A percentile compares a stretch with the other conserved stretches of the same genome.
Evolutionary conservation across 2,113 vertebrate species (phyloP).

Genomic region (Motacilla alba): DNA sequence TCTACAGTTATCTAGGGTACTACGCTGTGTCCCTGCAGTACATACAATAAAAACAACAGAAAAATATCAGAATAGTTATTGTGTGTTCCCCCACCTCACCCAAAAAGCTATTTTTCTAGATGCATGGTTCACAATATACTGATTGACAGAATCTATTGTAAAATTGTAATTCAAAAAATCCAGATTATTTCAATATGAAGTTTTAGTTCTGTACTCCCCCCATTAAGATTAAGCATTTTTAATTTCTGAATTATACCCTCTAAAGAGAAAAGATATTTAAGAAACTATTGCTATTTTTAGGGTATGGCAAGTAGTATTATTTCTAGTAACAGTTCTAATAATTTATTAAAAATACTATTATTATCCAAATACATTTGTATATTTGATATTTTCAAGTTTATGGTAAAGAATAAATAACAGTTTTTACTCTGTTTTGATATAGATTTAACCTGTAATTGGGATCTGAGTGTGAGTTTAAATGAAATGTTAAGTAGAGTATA

Average conservation of each 20-base stretch:
- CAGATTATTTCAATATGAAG: background rate
- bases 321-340: background rate
- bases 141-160: background rate
- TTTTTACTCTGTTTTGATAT: background rate
- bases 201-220: background rate
- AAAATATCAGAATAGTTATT: background rate
- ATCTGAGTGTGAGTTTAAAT: background rate
- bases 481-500: background rate
- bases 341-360: background rate
- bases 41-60: background rate
- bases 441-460: background rate
- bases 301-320: background rate
- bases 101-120: background rate
- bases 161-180: background rate
- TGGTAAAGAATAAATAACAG: background rate
- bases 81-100: background rate
- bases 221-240: background rate
- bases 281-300: background rate
- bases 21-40: background rate
- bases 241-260: background rate
- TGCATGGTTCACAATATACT: background rate
- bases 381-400: background rate
- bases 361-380: background rate
- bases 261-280: background rate
- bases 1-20: background rate